Percentiles rank a stretch among this genome's conserved stretches.
Evolutionary conservation across 2,888 invertebrate genomes (phyloP).

Genomic region (Cantharis nigra): DNA sequence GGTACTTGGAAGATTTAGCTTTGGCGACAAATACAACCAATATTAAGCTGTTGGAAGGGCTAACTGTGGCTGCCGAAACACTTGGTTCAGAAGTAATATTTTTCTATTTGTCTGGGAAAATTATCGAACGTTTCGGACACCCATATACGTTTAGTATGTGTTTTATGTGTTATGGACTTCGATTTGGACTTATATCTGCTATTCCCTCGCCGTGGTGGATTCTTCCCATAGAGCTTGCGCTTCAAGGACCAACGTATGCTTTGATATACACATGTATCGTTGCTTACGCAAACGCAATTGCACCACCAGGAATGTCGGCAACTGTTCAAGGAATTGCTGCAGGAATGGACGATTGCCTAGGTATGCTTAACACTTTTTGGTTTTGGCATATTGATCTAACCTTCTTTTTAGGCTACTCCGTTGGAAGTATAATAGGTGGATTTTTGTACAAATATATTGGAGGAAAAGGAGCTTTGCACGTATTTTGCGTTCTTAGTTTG

Average conservation of each 20-base stretch:
- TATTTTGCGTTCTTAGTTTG: conserved; percentile 56
- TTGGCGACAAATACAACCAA: conserved; percentile 63
- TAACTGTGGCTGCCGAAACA: conserved; percentile 79
- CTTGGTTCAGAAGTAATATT: conserved; percentile 79
- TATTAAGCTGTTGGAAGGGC: conserved; percentile 79
- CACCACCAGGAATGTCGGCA: conserved; percentile 71
- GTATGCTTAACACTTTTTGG: conserved; percentile 52
- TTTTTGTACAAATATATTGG: conserved; percentile 68
- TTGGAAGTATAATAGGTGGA: conserved; percentile 78
- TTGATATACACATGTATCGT: conserved; percentile 83
- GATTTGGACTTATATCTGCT: conserved; percentile 76
- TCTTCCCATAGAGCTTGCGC: conserved; percentile 75
- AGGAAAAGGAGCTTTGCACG: conserved; percentile 61
- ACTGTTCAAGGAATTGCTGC: conserved; percentile 86
- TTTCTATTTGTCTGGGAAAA: conserved; percentile 75
- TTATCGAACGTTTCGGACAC: conserved; percentile 79
- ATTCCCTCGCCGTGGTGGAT: conserved; percentile 83
- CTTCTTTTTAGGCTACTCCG: conserved; percentile 67
- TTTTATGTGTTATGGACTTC: conserved; percentile 74
- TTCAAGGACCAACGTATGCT: conserved; percentile 88
- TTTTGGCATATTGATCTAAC: conserved; percentile 4
- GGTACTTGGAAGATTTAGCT: conserved; percentile 81
- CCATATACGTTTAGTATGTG: conserved; percentile 78
- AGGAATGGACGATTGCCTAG: conserved; percentile 86
- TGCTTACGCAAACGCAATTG: conserved; percentile 61